Conservation (phyloP, 35 echinoderm and acorn worm genomes). For the Acanthaster planci region DNA sequence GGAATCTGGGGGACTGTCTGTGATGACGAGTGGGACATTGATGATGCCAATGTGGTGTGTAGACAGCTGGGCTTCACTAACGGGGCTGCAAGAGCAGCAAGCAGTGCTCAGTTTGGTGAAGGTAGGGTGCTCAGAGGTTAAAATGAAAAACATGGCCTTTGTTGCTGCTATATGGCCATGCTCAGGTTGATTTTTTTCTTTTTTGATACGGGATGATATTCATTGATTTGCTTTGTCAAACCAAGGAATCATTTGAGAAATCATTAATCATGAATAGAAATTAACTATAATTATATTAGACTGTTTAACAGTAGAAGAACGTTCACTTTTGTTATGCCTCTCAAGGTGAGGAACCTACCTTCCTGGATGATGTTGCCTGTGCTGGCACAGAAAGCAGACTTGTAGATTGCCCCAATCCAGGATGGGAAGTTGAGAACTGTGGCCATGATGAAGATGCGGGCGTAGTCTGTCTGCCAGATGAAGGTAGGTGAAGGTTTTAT, state of each 20-base stretch:
- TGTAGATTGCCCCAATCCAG: constrained; percentile 49
- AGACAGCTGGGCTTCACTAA: constrained; percentile 48
- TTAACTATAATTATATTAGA: too few relatives aligned
- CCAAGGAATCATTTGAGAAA: too few relatives aligned
- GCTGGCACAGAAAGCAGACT: constrained; percentile 30
- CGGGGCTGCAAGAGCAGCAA: neutral
- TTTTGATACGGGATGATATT: too few relatives aligned
- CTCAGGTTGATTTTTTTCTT: too few relatives aligned
- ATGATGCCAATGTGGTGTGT: constrained; percentile 54
- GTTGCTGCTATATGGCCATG: too few relatives aligned
- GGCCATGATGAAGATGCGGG: constrained; percentile 48
- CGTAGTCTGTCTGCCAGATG: constrained; percentile 23
- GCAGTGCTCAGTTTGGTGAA: constrained; percentile 23
- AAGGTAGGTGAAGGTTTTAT: neutral
- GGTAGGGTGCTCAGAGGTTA: neutral
- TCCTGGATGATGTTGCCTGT: constrained; percentile 48
- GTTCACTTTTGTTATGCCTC: too few relatives aligned
- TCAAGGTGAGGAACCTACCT: neutral
- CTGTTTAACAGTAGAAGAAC: too few relatives aligned
- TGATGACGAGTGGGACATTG: constrained; percentile 39
- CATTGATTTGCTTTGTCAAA: too few relatives aligned
- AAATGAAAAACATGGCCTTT: too few relatives aligned
- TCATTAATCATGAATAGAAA: too few relatives aligned
- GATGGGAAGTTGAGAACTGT: constrained; percentile 48
- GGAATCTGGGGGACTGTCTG: constrained; percentile 51